Conservation (phyloP, 2,888 invertebrate species). For the Onchidella celtica region DNA sequence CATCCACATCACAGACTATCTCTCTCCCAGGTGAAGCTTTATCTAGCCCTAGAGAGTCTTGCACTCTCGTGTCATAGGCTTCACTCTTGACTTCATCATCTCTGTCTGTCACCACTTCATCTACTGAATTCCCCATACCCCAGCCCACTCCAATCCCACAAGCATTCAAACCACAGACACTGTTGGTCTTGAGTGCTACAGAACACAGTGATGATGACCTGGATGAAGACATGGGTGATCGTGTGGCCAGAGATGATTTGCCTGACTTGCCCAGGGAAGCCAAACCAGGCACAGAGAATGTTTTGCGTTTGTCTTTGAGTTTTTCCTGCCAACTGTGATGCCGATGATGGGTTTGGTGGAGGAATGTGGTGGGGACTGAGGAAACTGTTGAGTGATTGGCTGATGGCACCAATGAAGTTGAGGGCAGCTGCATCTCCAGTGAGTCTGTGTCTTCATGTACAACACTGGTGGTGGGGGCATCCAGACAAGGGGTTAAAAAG, state of each 20-base stretch:
- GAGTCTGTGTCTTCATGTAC: conserved; percentile 86
- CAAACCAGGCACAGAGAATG: conserved; percentile 59
- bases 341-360: conserved; percentile 9
- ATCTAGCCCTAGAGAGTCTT: conserved; percentile 4
- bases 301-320: conserved; percentile 54
- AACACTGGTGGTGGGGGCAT: conserved; percentile 87
- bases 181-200: conserved; percentile 43
- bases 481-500: conserved; percentile 89
- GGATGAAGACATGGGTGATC: conserved; percentile 22
- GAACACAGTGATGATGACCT: conserved; percentile 25
- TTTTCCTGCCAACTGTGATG: conserved; percentile 50
- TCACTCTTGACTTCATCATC: not conserved
- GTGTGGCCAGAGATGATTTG: not conserved
- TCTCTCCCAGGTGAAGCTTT: not conserved
- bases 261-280: conserved; percentile 41
- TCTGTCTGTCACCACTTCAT: not conserved
- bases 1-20: conserved; percentile 18
- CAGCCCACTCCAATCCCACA: conserved; percentile 27
- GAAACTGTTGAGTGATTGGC: conserved; percentile 51
- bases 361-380: conserved; percentile 20
- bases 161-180: conserved; percentile 50
- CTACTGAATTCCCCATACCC: not conserved
- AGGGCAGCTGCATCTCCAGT: conserved; percentile 73
- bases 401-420: conserved; percentile 43
- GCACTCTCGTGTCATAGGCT: not conserved